Conservation (phyloP, 2,797 vertebrate species). For the Leucoraja ocellata region DNA sequence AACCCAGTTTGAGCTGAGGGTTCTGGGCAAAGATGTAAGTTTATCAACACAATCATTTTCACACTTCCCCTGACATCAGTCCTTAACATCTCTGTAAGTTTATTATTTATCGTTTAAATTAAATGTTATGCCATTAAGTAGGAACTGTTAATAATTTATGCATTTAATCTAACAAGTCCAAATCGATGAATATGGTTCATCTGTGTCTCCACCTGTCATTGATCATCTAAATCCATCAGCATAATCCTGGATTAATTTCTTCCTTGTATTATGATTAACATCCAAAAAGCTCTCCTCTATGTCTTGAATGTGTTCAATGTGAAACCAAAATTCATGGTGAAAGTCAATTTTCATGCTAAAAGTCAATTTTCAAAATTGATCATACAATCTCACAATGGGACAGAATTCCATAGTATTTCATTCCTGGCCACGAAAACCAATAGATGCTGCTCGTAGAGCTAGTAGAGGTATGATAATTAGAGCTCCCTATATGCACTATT, state of each 20-base stretch:
- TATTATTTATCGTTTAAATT: background rate
- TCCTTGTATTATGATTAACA: no score
- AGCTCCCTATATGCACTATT: background rate
- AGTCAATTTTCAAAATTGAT: background rate
- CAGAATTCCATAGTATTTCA: background rate
- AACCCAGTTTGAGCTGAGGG: conserved; percentile 76
- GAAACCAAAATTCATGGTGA: background rate
- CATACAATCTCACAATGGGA: background rate
- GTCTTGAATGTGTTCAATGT: background rate
- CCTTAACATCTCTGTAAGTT: background rate
- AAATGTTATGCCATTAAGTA: background rate
- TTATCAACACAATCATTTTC: background rate
- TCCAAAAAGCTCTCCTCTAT: no score
- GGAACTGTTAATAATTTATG: background rate
- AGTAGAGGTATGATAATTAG: background rate
- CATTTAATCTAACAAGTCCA: no score
- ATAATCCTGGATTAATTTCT: no score
- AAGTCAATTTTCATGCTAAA: background rate
- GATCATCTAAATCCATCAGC: no score
- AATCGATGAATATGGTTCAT: no score
- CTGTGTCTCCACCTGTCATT: no score
- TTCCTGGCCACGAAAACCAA: background rate
- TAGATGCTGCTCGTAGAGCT: background rate
- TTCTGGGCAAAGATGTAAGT: conserved; percentile 82
- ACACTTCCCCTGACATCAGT: background rate